A percentile compares a stretch with the other conserved stretches of the same genome.
Evolutionary conservation across 2,888 invertebrate species (phyloP).

Genomic region (Ormyrus pomaceus): DNA sequence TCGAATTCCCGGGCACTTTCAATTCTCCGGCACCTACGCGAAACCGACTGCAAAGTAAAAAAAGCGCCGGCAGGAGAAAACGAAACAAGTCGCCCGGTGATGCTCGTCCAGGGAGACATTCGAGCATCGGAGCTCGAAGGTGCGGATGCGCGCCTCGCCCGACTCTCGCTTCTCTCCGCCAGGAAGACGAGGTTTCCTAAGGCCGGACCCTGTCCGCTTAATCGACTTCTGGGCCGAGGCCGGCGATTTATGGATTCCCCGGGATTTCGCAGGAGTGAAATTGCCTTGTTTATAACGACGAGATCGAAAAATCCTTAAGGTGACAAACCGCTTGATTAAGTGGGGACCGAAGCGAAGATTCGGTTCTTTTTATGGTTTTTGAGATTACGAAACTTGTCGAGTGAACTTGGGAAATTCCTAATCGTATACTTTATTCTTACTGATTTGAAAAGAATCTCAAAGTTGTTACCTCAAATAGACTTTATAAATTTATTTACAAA

Average conservation of each 20-base stretch:
- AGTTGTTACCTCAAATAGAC: too few species aligned
- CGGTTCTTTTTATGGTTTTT: background rate
- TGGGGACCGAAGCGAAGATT: background rate
- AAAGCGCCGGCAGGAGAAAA: conserved; percentile 54
- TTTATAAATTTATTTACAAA: too few species aligned
- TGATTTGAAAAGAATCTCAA: too few species aligned
- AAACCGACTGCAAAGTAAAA: conserved; percentile 21
- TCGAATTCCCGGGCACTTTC: conserved; percentile 70
- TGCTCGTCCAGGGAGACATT: conserved; percentile 75
- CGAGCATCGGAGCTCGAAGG: conserved; percentile 70
- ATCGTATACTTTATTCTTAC: too few species aligned
- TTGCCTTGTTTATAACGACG: conserved; percentile 72
- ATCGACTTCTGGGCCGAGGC: conserved; percentile 58
- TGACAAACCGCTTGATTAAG: background rate
- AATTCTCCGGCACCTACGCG: conserved; percentile 65
- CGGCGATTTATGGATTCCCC: conserved; percentile 73
- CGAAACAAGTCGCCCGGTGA: conserved; percentile 63
- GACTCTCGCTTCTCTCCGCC: background rate
- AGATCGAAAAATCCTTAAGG: background rate
- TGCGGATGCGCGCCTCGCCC: background rate
- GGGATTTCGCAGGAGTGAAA: conserved; percentile 70
- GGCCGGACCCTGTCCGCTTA: conserved; percentile 59
- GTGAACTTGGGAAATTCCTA: too few species aligned
- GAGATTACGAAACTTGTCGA: too few species aligned
- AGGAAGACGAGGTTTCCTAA: too few species aligned